Evolutionary conservation across 2,113 vertebrate species (phyloP), one percentile per base, ranked within the genome.

Genomic region (Cricetomys ansorgei): DNA sequence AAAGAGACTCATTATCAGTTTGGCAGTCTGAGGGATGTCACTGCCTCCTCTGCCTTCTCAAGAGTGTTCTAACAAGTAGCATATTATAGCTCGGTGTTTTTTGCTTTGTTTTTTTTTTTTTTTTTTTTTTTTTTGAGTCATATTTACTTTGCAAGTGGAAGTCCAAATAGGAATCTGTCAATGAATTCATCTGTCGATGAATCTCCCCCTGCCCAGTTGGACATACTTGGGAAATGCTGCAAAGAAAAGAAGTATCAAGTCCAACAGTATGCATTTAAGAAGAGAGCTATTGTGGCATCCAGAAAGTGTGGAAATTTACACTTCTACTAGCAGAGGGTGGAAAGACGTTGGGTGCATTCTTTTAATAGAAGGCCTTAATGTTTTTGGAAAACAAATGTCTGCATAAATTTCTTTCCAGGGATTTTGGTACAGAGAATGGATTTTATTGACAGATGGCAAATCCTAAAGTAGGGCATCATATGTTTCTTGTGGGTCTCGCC

Each of bases 391-490:
- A 75, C 75, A 86, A 84, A 93, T 34, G 48, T 92, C 72, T 29
- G 25, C 10, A 76, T 84, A 80, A 81, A 89, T 96, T 93, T 90
- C 79, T 91, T 85, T 85, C 79, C 75, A 34, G 88, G 62, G 45
- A 89, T 92, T 89, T 88, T 81, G 37, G 69, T 64, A 31, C 65
- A 23, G 40, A 92, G 64, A 37, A n/a, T 85, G 50, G 25, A 40
- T 94, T 92, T 95, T 90, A 89, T 27, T 69, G 88, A 96, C 81
- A 94, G 86, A 91, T 88, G 73, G 86, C 73, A 96, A 96, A 94
- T 73, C 77, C 80, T 64, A 73, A 95, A 92, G 67, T 57, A 45
- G 55, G 64, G 21, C 76, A 84, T 80, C 45, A 1, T 62, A 25
- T 91, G 81, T 95, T 97, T 97, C 76, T 86, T 19, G 59, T 91